These are phyloP conservation scores for Drosophila burlai DNA, from an alignment of 1,140 invertebrate genomes.

Conservation along the genomic window DNA sequence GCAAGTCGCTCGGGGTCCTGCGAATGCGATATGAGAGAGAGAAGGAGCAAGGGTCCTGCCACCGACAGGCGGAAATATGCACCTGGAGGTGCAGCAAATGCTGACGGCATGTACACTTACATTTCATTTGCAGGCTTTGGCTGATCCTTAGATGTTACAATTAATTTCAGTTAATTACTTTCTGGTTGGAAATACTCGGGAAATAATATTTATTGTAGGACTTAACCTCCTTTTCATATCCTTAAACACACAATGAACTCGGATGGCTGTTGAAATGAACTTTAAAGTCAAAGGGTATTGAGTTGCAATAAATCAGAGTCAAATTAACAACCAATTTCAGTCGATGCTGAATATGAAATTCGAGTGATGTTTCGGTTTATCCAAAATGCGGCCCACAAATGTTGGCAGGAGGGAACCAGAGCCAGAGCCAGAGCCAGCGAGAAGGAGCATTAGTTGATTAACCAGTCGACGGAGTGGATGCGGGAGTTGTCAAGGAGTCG, in stretches of 20 bases:
- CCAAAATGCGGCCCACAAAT: slow-evolving; percentile 2
- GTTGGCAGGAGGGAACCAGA: too few species aligned
- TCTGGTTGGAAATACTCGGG: not conserved
- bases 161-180: not conserved
- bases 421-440: not conserved
- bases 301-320: slow-evolving; percentile 4
- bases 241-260: not conserved
- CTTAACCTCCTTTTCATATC: not conserved
- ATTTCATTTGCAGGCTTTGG: not conserved
- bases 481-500: slow-evolving; percentile 16
- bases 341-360: slow-evolving; percentile 2
- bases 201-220: too few species aligned
- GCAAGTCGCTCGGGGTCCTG: slow-evolving; percentile 1
- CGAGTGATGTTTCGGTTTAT: slow-evolving; percentile 14
- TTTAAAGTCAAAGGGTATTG: not conserved
- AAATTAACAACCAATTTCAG: not conserved
- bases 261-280: not conserved
- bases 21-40: not conserved
- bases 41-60: not conserved
- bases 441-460: slow-evolving; percentile 16
- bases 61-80: not conserved
- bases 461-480: slow-evolving; percentile 2
- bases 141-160: not conserved
- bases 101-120: not conserved
- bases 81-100: not conserved